phyloP scores from a whole-genome alignment of 2,797 vertebrate species.

The Serranus cabrilla region DNA sequence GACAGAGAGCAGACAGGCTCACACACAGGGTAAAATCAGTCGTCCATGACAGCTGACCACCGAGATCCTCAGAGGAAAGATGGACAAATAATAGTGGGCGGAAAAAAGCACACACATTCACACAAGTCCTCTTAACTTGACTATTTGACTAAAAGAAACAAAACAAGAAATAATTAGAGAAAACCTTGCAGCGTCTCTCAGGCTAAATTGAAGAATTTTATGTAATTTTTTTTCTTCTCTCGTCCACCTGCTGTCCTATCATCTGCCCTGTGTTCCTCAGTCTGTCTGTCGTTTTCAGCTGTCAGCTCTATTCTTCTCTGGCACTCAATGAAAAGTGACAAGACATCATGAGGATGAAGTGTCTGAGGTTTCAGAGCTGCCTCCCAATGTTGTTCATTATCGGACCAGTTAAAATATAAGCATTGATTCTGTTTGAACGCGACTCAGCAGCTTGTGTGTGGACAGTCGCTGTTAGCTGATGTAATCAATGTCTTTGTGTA shows the following conservation, averaged over 20 bases:
- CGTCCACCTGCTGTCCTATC: background rate
- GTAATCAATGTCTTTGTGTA: constrained; percentile 54
- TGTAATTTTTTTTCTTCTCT: background rate
- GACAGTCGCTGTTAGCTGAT: constrained; percentile 46
- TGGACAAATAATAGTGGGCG: background rate
- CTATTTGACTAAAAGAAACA: constrained; percentile 20
- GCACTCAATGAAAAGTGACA: constrained; percentile 44
- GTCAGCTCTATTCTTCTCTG: constrained; percentile 4
- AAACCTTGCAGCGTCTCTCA: constrained; percentile 4
- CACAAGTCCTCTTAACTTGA: constrained; percentile 26
- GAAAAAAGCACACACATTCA: background rate
- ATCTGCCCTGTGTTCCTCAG: background rate
- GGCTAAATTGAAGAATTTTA: background rate
- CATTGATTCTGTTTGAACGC: constrained; percentile 54
- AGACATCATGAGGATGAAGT: constrained; percentile 40
- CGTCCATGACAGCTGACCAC: constrained; percentile 1
- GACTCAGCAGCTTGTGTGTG: constrained; percentile 50
- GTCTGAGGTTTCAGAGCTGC: constrained; percentile 26
- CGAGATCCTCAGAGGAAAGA: constrained; percentile 24
- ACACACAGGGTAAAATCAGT: constrained; percentile 5
- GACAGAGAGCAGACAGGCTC: constrained; percentile 15
- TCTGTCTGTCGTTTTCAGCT: constrained; percentile 1
- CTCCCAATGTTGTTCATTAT: constrained; percentile 56
- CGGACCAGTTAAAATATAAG: constrained; percentile 40
- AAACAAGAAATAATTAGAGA: constrained; percentile 7